These are phyloP conservation scores for Gymnocheta viridis DNA, from an alignment of 2,888 invertebrate genomes.

Conservation along the genomic window DNA sequence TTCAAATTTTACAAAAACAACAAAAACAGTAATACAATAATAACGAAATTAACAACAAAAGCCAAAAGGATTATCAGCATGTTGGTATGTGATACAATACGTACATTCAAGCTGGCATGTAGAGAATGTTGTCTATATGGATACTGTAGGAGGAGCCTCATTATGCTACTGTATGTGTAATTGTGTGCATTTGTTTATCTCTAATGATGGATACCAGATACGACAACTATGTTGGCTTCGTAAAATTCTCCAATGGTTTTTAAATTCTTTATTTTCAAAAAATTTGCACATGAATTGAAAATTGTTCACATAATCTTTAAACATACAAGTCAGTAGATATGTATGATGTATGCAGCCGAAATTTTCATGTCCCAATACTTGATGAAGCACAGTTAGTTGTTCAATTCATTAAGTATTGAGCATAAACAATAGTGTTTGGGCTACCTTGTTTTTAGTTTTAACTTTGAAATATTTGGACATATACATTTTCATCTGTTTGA, in stretches of 20 bases:
- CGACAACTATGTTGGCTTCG: slow-evolving; percentile 17
- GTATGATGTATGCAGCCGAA: no score
- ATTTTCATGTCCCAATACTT: background rate
- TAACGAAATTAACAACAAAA: slow-evolving; percentile 59
- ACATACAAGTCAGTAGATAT: no score
- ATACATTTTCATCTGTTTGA: no score
- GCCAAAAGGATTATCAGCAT: slow-evolving; percentile 51
- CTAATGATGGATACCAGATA: slow-evolving; percentile 37
- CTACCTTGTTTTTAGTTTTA: background rate
- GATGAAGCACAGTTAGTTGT: background rate
- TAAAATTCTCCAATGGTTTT: slow-evolving; percentile 42
- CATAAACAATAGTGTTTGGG: slow-evolving; percentile 11
- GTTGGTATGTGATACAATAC: slow-evolving; percentile 17
- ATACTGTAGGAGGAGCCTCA: background rate
- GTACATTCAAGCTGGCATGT: slow-evolving; percentile 8
- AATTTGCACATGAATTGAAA: slow-evolving; percentile 63
- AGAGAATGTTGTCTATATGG: slow-evolving; percentile 1
- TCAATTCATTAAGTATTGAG: slow-evolving; percentile 26
- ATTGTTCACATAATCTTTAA: slow-evolving; percentile 45
- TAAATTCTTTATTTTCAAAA: slow-evolving; percentile 29
- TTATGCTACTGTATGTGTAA: background rate
- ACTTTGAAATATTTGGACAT: no score
- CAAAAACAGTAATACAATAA: slow-evolving; percentile 39
- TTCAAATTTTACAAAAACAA: slow-evolving; percentile 53
- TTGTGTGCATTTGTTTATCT: slow-evolving; percentile 7